These are phyloP conservation scores for Periophthalmus magnuspinnatus DNA, from an alignment of 2,797 vertebrate genomes.

Conservation along the genomic window DNA sequence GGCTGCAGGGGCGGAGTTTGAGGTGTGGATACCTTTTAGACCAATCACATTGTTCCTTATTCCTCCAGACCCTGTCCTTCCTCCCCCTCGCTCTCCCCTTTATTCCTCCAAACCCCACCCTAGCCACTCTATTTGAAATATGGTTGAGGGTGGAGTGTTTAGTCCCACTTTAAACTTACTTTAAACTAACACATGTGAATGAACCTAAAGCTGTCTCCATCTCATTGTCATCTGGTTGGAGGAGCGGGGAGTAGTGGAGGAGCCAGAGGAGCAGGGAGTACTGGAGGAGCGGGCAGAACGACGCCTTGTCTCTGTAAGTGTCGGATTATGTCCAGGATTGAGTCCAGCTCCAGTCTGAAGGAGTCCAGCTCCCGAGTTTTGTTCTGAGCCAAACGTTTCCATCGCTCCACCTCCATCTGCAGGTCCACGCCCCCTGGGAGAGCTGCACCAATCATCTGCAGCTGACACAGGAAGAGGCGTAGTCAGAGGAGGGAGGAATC, in stretches of 20 bases:
- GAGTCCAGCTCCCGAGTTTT: constrained; percentile 86
- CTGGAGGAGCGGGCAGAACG: constrained; percentile 75
- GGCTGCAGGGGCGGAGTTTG: no score
- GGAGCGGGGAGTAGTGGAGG: not conserved
- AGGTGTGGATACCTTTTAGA: no score
- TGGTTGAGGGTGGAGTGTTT: no score
- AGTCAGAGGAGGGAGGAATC: not conserved
- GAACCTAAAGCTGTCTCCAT: no score
- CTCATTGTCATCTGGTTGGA: constrained; percentile 37
- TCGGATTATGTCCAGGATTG: constrained; percentile 88
- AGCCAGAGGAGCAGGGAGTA: no score
- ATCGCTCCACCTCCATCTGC: constrained; percentile 79
- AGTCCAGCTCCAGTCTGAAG: constrained; percentile 89
- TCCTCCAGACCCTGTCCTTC: no score
- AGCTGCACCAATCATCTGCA: constrained; percentile 80
- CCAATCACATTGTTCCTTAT: no score
- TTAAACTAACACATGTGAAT: no score
- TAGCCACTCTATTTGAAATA: no score
- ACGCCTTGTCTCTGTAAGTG: constrained; percentile 88
- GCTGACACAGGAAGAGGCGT: not conserved
- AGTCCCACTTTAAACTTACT: no score
- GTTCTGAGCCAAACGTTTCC: constrained; percentile 82
- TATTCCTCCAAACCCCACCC: no score
- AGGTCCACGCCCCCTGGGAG: constrained; percentile 65
- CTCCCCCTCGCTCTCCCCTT: no score